Conservation (phyloP, 2,888 invertebrate genomes). For the Mimas tiliae region DNA sequence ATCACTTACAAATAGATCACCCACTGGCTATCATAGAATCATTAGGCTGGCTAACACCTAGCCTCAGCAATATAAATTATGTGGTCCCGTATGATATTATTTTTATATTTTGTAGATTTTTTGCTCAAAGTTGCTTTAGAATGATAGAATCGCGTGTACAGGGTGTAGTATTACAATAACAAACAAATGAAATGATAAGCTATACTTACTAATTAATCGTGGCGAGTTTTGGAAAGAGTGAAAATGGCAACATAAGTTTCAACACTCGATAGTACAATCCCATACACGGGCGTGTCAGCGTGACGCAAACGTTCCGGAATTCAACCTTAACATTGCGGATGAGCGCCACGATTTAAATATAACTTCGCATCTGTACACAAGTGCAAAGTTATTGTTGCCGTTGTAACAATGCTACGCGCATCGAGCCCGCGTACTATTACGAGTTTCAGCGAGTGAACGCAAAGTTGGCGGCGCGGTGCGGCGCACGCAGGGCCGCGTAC, state of each 20-base stretch:
- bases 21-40: no score
- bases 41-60: no score
- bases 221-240: conserved; percentile 7
- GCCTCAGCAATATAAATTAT: no score
- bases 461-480: conserved; percentile 21
- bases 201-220: not conserved
- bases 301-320: conserved; percentile 77
- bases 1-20: no score
- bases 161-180: not conserved
- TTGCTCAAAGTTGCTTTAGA: not conserved
- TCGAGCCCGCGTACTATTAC: conserved; percentile 41
- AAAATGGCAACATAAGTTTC: conserved; percentile 6
- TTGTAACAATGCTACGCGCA: conserved; percentile 50
- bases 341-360: conserved; percentile 76
- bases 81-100: no score
- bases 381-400: conserved; percentile 33
- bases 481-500: conserved; percentile 38
- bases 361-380: conserved; percentile 64
- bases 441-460: conserved; percentile 31
- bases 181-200: not conserved
- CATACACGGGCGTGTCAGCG: conserved; percentile 50
- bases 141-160: not conserved
- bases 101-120: no score
- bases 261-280: conserved; percentile 40
- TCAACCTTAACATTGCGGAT: conserved; percentile 82